phyloP scores from a whole-genome alignment of 2,113 vertebrate genomes.

The Bufo bufo region DNA sequence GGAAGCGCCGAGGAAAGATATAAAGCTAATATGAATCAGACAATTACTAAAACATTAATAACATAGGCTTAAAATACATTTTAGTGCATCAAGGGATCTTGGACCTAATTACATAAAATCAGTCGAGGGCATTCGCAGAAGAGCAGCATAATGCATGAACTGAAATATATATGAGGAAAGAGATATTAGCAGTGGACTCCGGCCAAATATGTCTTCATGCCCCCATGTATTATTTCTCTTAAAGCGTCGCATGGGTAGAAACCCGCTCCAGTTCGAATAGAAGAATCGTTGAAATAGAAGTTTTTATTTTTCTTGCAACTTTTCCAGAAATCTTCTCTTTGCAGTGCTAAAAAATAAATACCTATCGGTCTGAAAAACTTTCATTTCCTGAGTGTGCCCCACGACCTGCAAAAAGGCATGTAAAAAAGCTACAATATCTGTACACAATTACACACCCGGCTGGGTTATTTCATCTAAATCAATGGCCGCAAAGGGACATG shows the following conservation, averaged over 20 bases:
- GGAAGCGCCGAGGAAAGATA: constrained; percentile 36
- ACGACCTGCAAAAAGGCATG: constrained; percentile 52
- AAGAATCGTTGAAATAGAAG: constrained; percentile 16
- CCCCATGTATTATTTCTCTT: not conserved
- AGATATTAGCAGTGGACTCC: constrained; percentile 38
- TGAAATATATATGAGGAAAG: constrained; percentile 41
- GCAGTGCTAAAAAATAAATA: constrained; percentile 48
- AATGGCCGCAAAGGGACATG: constrained; percentile 62
- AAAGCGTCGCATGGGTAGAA: not conserved
- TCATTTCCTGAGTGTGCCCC: constrained; percentile 59
- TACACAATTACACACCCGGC: constrained; percentile 66
- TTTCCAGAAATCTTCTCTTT: constrained; percentile 39
- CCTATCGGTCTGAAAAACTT: constrained; percentile 61
- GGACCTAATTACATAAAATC: constrained; percentile 58
- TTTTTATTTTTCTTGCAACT: constrained; percentile 19
- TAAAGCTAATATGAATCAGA: constrained; percentile 53
- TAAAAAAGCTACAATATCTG: constrained; percentile 59
- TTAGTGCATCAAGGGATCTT: constrained; percentile 49
- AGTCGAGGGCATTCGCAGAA: constrained; percentile 42
- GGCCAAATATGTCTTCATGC: not conserved
- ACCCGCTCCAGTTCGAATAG: not conserved
- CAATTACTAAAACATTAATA: constrained; percentile 57
- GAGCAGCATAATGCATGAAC: constrained; percentile 34
- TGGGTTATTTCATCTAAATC: constrained; percentile 63
- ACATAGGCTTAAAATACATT: constrained; percentile 50